Conservation (phyloP, 2,113 vertebrate species). For the Tor tambroides region DNA sequence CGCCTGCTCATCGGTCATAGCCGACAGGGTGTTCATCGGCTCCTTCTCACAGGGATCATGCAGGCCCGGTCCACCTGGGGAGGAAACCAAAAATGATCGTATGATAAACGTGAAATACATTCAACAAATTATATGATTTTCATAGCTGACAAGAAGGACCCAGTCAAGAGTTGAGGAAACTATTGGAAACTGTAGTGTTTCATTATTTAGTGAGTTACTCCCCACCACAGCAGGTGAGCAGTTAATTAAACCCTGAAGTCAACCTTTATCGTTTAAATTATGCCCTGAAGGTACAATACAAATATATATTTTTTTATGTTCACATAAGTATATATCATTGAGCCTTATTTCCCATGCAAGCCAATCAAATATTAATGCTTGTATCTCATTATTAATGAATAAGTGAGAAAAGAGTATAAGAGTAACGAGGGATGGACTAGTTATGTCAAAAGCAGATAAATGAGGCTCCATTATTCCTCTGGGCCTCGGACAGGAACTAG, state of each 20-base stretch:
- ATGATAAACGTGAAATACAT: background rate
- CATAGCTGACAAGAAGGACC: background rate
- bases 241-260: background rate
- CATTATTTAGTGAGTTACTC: background rate
- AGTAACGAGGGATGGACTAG: background rate
- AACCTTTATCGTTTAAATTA: background rate
- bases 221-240: background rate
- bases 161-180: background rate
- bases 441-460: slow-evolving; percentile 18
- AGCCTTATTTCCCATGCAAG: slow-evolving; percentile 13
- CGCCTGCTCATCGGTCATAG: slow-evolving; percentile 89
- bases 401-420: slow-evolving; percentile 31
- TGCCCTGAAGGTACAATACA: slow-evolving; percentile 4
- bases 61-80: slow-evolving; percentile 91
- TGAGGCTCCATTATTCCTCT: slow-evolving; percentile 24
- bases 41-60: slow-evolving; percentile 97
- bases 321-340: background rate
- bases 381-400: slow-evolving; percentile 50
- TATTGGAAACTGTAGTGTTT: background rate
- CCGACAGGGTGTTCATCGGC: slow-evolving; percentile 87
- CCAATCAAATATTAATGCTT: slow-evolving; percentile 49
- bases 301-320: slow-evolving; percentile 5
- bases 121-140: background rate
- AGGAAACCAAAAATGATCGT: slow-evolving; percentile 32
- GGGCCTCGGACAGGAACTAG: slow-evolving; percentile 4